Evolutionary conservation across 2,888 invertebrate genomes (phyloP).

Genomic region (Syrista parreyssii): DNA sequence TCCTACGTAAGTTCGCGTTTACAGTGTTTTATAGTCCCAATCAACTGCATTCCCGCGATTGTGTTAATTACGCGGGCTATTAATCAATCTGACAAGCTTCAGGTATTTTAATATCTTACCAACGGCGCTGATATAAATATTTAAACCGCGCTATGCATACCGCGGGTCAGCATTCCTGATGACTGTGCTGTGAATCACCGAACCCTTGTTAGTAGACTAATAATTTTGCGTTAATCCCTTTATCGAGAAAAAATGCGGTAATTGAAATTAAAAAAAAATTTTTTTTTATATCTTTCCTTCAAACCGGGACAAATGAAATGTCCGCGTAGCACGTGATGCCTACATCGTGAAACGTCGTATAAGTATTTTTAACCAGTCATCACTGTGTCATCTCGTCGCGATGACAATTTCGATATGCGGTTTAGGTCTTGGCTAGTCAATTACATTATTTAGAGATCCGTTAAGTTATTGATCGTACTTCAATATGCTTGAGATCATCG

Average conservation of each 20-base stretch:
- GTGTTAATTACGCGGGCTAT: neutral
- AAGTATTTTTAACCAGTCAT: neutral
- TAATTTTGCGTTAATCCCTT: neutral
- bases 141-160: neutral
- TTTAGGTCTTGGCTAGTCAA: neutral
- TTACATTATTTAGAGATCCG: neutral
- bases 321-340: neutral
- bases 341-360: neutral
- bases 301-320: neutral
- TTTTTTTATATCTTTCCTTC: neutral
- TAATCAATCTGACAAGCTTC: neutral
- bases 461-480: neutral
- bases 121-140: neutral
- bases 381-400: slow-evolving; percentile 2
- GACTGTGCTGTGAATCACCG: neutral
- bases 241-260: neutral
- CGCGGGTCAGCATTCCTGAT: neutral
- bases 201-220: neutral
- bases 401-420: neutral
- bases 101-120: neutral
- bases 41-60: neutral
- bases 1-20: neutral
- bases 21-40: neutral
- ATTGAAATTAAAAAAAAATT: neutral
- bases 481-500: neutral